Evolutionary conservation across 2,888 invertebrate genomes (phyloP), one percentile per base, ranked within the genome.

Genomic region (Sphaerophoria taeniata): DNA sequence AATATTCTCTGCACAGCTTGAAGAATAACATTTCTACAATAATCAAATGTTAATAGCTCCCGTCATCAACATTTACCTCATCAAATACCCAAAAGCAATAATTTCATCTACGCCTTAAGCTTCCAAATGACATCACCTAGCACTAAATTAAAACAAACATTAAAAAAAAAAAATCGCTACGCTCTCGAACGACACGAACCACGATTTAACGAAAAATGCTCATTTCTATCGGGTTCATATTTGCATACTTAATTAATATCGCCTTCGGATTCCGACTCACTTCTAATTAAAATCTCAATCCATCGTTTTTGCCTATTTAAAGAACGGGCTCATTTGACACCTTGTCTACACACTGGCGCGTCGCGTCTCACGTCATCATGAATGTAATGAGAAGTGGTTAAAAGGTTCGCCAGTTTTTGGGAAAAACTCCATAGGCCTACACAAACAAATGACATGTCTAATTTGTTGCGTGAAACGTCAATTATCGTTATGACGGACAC

Each of bases 271-370:
- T 70, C 45, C 39, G 70, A 11, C 61, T 60, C 61, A 43, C 34
- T 67, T 67, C 39, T 77, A 72, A 82, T 83, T 78, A 51, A 74
- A 73, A 63, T 55, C 36, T 74, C 70, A 65, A 51, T 36, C 70
- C 73, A 70, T 36, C 31, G 49, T 9, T 47, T 39, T 56, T 36
- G 33, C 14, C 63, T 75, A 65, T 75, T 71, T 76, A 36, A 34
- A 81, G 65, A 69, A 24, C 16, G 16, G 43, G 14, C 6, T 9
- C 39, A 34, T 43, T 74, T 61, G 55, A 61, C 69, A 55, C 43
- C 67, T 39, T 67, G 67, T 53, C 67, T 45, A n/a, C 24, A 7
- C 24, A 2, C 24, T 24, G 24, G 24, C 24, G 24, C 24, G 24
- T 31, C 56, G 67, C 61, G 9, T 9, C 6, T 9, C 6, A 39